Conservation (phyloP, 2,797 vertebrate species). For the Otolemur crassicaudatus region DNA sequence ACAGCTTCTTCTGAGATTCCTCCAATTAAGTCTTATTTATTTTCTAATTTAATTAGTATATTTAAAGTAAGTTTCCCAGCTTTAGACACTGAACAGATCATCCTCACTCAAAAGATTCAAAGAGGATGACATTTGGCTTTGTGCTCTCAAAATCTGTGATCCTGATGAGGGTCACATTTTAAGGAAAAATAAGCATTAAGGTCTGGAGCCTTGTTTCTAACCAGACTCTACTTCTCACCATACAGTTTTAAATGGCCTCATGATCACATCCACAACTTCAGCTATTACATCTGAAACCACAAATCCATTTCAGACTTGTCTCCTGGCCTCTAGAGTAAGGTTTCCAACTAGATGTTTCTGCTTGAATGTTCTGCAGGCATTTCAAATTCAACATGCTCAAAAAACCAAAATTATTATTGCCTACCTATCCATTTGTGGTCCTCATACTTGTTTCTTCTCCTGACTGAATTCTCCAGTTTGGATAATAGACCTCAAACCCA, state of each 20-base stretch:
- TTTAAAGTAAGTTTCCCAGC: constrained; percentile 52
- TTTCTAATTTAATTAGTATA: constrained; percentile 62
- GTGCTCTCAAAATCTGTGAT: not conserved
- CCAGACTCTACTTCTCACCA: not conserved
- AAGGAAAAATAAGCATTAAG: not conserved
- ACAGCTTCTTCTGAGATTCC: constrained; percentile 55
- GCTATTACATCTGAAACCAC: not conserved
- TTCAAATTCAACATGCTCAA: not conserved
- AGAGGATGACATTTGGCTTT: not conserved
- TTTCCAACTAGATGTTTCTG: not conserved
- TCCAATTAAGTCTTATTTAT: constrained; percentile 61
- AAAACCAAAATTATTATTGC: not conserved
- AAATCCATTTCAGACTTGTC: not conserved
- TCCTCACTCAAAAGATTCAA: constrained; percentile 8
- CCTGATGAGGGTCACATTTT: not conserved
- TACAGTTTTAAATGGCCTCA: not conserved
- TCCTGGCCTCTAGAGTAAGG: not conserved
- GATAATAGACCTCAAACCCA: not conserved
- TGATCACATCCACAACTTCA: not conserved
- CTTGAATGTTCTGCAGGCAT: not conserved
- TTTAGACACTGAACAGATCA: constrained; percentile 63
- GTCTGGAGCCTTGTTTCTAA: not conserved
- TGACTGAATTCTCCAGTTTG: not conserved
- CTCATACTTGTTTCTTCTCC: not conserved
- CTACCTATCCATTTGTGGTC: not conserved